phyloP scores from a whole-genome alignment of 2,113 vertebrate genomes.

The Scophthalmus maximus region DNA sequence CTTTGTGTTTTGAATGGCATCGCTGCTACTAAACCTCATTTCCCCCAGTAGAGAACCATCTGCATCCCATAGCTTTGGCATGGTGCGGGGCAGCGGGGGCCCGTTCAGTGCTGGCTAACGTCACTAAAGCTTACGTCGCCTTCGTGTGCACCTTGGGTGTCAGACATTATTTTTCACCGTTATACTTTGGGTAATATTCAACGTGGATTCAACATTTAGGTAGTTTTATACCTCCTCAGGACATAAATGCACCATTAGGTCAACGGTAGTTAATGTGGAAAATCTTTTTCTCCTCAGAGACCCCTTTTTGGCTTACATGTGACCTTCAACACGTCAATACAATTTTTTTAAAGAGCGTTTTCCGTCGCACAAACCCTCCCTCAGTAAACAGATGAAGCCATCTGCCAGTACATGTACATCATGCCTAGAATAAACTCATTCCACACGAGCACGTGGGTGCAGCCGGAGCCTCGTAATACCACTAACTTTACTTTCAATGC shows the following conservation, averaged over 20 bases:
- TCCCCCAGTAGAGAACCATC: neutral
- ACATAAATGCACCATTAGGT: neutral
- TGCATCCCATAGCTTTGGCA: conserved; percentile 58
- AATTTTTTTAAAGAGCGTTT: neutral
- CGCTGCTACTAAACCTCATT: conserved; percentile 8
- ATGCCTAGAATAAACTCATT: neutral
- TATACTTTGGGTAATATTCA: neutral
- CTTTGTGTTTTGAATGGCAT: conserved; percentile 7
- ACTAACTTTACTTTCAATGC: no score
- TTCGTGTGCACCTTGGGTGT: conserved; percentile 27
- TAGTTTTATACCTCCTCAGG: neutral
- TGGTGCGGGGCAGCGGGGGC: conserved; percentile 45
- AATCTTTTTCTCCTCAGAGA: neutral
- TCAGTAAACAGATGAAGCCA: neutral
- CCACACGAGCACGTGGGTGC: neutral
- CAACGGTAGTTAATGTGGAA: no score
- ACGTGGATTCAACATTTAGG: neutral
- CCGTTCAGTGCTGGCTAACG: conserved; percentile 52
- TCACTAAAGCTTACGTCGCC: conserved; percentile 65
- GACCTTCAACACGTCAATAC: neutral
- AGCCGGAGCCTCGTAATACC: neutral
- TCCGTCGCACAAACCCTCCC: neutral
- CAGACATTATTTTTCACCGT: no score
- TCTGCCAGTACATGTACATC: neutral
- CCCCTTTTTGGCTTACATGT: neutral